phyloP scores from a whole-genome alignment of 1,140 invertebrate genomes.

The Drosophila rufa region DNA sequence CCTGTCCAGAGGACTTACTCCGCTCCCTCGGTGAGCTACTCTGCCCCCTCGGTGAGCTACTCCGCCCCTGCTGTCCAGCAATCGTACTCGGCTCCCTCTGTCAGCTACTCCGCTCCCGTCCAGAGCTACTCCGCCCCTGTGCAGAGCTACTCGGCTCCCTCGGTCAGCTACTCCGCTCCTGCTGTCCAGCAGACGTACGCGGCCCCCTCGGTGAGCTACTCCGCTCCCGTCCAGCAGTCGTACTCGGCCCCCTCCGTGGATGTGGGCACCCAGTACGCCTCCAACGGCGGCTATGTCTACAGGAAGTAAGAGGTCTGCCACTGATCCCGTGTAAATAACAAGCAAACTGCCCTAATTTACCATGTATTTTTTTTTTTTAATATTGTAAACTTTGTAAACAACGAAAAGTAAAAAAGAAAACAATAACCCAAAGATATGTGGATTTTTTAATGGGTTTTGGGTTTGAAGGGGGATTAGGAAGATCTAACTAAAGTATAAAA shows the following conservation, averaged over 20 bases:
- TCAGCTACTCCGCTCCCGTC: constrained; percentile 42
- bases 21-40: constrained; percentile 41
- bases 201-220: constrained; percentile 49
- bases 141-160: constrained; percentile 49
- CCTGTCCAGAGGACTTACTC: constrained; percentile 52
- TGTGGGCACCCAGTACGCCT: constrained; percentile 78
- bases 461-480: neutral
- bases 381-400: constrained; percentile 25
- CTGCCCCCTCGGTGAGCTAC: constrained; percentile 44
- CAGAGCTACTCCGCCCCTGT: constrained; percentile 42
- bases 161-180: constrained; percentile 48
- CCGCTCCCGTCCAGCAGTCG: constrained; percentile 50
- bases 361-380: constrained; percentile 48
- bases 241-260: constrained; percentile 66
- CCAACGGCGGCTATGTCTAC: constrained; percentile 83
- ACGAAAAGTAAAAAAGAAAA: constrained; percentile 17
- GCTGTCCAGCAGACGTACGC: constrained; percentile 43
- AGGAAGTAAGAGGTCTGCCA: constrained; percentile 60
- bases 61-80: constrained; percentile 45
- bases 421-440: constrained; percentile 12
- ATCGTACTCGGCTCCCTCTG: constrained; percentile 40
- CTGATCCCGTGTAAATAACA: constrained; percentile 56
- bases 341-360: constrained; percentile 28
- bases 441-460: constrained; percentile 1
- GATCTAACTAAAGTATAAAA: neutral